phyloP scores from a whole-genome alignment of 2,113 vertebrate species.

The Rhinopomastus cyanomelas region DNA sequence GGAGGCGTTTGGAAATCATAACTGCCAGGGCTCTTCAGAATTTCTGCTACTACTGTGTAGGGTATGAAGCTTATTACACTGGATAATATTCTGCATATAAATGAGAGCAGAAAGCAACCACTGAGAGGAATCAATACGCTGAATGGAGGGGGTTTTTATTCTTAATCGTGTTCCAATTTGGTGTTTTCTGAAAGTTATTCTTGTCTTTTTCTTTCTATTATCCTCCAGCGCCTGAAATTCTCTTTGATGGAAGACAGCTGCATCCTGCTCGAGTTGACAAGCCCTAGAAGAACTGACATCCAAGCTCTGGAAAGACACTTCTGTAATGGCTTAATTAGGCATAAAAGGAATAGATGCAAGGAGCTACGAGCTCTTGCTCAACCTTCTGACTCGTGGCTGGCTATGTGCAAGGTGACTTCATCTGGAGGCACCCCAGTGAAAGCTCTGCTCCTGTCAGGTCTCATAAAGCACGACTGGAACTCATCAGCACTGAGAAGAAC shows the following conservation, averaged over 20 bases:
- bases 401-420: neutral
- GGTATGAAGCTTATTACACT: neutral
- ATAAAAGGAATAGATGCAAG: neutral
- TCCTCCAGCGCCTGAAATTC: slow-evolving; percentile 24
- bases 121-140: slow-evolving; percentile 23
- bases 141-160: neutral
- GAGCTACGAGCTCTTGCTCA: neutral
- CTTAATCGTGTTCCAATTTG: slow-evolving; percentile 7
- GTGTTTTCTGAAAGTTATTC: slow-evolving; percentile 49
- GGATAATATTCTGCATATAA: slow-evolving; percentile 21
- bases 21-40: slow-evolving; percentile 38
- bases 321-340: neutral
- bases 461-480: neutral
- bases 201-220: slow-evolving; percentile 21
- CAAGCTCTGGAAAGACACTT: neutral
- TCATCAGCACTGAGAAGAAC: neutral
- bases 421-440: neutral
- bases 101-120: slow-evolving; percentile 24
- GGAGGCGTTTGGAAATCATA: slow-evolving; percentile 1
- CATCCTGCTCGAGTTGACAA: neutral
- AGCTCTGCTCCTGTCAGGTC: neutral
- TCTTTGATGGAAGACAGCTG: slow-evolving; percentile 45
- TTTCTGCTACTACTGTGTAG: slow-evolving; percentile 4
- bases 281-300: slow-evolving; percentile 34
- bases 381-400: neutral